Evolutionary conservation across 1,140 invertebrate genomes (phyloP).

Genomic region (Drosophila subpulchrella): DNA sequence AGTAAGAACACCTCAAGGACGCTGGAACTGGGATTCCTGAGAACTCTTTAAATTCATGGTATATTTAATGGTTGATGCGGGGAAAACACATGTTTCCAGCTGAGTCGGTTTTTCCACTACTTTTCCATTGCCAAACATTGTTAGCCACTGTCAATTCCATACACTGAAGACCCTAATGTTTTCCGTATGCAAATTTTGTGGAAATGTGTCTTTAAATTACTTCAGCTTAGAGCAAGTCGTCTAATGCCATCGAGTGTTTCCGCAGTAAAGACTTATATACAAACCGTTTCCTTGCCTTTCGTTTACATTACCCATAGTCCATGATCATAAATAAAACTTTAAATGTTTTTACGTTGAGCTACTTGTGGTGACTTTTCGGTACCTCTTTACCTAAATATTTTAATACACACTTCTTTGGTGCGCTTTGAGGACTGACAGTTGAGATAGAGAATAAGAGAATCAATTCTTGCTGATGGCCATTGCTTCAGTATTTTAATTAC

Average conservation of each 20-base stretch:
- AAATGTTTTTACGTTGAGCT: too few relatives aligned
- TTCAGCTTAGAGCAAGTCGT: constrained; percentile 16
- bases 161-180: constrained; percentile 10
- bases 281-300: too few relatives aligned
- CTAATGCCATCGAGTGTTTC: constrained; percentile 10
- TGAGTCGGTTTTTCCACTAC: neutral
- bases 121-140: constrained; percentile 2
- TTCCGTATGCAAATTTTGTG: constrained; percentile 35
- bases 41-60: constrained; percentile 17
- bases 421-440: too few relatives aligned
- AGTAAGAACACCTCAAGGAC: constrained; percentile 10
- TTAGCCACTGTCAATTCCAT: constrained; percentile 17
- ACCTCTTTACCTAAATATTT: too few relatives aligned
- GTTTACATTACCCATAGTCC: too few relatives aligned
- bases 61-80: neutral
- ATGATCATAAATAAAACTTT: too few relatives aligned
- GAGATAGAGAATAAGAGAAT: neutral
- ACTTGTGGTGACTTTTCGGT: too few relatives aligned
- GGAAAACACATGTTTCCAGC: constrained; percentile 22
- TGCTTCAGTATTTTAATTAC: constrained; percentile 3
- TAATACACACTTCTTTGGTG: too few relatives aligned
- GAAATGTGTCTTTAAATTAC: constrained; percentile 49
- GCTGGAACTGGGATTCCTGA: neutral
- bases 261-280: constrained; percentile 25
- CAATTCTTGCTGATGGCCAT: neutral